Evolutionary conservation across 2,888 invertebrate species (phyloP).

Genomic region (Aphodius sticticus): DNA sequence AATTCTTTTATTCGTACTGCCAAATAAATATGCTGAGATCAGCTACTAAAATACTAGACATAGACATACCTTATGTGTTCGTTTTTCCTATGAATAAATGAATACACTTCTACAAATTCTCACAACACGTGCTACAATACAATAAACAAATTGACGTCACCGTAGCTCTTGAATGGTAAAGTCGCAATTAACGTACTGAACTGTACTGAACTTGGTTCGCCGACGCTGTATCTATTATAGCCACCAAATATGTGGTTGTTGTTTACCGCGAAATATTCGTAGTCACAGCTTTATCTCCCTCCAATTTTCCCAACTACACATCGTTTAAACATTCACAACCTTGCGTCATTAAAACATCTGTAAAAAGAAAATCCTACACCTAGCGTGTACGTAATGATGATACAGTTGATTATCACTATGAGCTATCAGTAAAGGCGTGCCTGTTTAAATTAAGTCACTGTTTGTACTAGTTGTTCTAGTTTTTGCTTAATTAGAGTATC

Average conservation of each 20-base stretch:
- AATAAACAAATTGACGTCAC: not conserved
- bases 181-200: not conserved
- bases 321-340: not conserved
- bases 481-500: not conserved
- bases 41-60: too few species aligned
- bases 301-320: constrained; percentile 4
- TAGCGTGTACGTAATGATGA: not conserved
- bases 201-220: not conserved
- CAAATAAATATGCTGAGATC: too few species aligned
- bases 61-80: too few species aligned
- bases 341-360: not conserved
- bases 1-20: too few species aligned
- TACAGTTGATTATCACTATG: not conserved
- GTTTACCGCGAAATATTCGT: not conserved
- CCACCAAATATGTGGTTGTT: not conserved
- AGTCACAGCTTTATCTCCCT: not conserved
- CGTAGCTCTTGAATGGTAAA: not conserved
- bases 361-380: not conserved
- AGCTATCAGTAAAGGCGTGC: not conserved
- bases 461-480: not conserved
- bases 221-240: not conserved
- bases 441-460: not conserved
- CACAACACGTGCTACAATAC: not conserved
- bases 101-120: not conserved
- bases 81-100: too few species aligned